Conservation (phyloP, 35 echinoderm and acorn worm species). For the Hemicentrotus pulcherrimus region DNA sequence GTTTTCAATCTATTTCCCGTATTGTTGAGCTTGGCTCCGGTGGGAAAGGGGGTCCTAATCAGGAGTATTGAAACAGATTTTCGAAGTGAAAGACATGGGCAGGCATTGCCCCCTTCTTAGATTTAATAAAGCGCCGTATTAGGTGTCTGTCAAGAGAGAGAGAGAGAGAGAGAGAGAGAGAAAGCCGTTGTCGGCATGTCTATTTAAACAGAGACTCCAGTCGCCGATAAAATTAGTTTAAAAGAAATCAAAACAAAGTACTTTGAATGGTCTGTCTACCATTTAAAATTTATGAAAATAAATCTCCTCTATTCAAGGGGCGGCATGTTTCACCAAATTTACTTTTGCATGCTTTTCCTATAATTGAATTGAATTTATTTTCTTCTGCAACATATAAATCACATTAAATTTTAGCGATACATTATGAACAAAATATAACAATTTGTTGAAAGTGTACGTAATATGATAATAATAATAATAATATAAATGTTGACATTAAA, state of each 20-base stretch:
- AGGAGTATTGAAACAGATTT: slow-evolving; percentile 44
- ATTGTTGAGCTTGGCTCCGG: slow-evolving; percentile 14
- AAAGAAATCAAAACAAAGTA: background rate
- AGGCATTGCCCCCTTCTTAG: slow-evolving; percentile 36
- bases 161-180: background rate
- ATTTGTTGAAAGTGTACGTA: too few relatives aligned
- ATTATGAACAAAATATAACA: too few relatives aligned
- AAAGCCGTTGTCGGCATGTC: background rate
- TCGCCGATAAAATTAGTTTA: background rate
- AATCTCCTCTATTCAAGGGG: background rate
- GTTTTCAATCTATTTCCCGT: slow-evolving; percentile 13
- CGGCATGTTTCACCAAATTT: background rate
- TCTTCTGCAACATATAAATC: too few relatives aligned
- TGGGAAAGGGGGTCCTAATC: background rate
- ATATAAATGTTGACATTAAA: too few relatives aligned
- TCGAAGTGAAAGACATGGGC: background rate
- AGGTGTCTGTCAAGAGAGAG: background rate
- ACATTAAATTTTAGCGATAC: too few relatives aligned
- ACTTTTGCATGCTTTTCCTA: too few relatives aligned
- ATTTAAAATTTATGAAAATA: background rate
- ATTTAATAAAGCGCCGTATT: background rate
- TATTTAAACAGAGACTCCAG: background rate
- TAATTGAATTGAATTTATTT: too few relatives aligned
- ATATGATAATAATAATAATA: too few relatives aligned
- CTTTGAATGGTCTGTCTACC: background rate